A percentile compares a stretch with the other conserved stretches of the same genome.
phyloP scores from a whole-genome alignment of 2,113 vertebrate genomes.

The Melanerpes formicivorus region DNA sequence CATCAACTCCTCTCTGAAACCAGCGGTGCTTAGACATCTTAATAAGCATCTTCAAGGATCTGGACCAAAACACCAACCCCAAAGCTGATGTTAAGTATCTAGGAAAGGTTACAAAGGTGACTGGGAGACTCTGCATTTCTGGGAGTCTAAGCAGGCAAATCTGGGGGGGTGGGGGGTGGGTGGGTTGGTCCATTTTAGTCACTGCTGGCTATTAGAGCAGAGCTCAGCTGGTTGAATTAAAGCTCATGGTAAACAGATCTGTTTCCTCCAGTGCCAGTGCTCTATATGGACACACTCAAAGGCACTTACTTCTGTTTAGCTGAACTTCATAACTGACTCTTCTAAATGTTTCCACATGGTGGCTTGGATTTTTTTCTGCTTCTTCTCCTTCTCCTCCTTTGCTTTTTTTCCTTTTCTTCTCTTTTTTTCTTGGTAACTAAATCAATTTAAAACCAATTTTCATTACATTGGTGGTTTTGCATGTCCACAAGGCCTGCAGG shows the following conservation, averaged over 20 bases:
- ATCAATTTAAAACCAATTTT: slow-evolving; percentile 68
- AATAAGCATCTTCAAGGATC: background rate
- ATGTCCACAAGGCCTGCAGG: slow-evolving; percentile 50
- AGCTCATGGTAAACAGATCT: slow-evolving; percentile 1
- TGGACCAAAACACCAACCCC: background rate
- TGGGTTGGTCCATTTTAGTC: background rate
- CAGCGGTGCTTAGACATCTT: background rate
- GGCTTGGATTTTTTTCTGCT: background rate
- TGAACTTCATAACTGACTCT: slow-evolving; percentile 42
- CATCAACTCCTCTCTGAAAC: background rate
- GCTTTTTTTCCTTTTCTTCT: background rate
- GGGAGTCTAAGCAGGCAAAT: background rate
- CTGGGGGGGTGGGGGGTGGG: too few relatives aligned
- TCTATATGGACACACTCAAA: slow-evolving; percentile 22
- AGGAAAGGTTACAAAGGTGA: background rate
- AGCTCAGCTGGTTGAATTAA: slow-evolving; percentile 39
- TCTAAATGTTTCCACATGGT: slow-evolving; percentile 68
- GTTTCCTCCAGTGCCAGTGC: background rate
- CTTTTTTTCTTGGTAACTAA: slow-evolving; percentile 5
- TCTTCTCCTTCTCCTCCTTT: background rate
- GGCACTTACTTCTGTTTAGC: slow-evolving; percentile 35
- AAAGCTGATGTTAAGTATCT: background rate
- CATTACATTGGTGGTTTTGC: slow-evolving; percentile 62
- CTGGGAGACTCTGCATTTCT: background rate
- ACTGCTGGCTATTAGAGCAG: background rate